Evolutionary conservation across 2,888 invertebrate species (phyloP).

Genomic region (Latrodectus hesperus): DNA sequence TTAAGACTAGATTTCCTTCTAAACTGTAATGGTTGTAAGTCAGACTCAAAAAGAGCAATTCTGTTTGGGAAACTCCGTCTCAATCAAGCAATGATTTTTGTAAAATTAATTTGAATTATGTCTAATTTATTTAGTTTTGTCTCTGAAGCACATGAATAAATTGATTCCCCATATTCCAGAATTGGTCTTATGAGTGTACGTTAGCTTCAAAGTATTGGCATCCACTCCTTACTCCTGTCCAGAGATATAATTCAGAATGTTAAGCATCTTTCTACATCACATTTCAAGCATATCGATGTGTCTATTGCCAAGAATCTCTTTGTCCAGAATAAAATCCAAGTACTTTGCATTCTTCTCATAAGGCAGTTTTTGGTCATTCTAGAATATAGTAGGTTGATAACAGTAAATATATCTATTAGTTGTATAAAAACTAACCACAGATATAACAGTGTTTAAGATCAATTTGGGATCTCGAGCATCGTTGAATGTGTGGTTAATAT

Average conservation of each 20-base stretch:
- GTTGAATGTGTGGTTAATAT: no score
- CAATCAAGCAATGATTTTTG: neutral
- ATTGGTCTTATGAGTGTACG: neutral
- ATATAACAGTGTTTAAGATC: no score
- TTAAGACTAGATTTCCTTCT: neutral
- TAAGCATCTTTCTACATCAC: neutral
- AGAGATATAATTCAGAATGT: neutral
- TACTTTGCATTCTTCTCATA: neutral
- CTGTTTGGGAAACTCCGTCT: neutral
- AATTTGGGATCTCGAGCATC: neutral
- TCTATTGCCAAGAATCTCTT: neutral
- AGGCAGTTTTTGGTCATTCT: neutral
- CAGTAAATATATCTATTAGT: no score
- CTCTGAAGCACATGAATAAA: neutral
- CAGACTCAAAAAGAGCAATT: neutral
- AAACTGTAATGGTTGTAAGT: neutral
- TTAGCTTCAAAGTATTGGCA: neutral
- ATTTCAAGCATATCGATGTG: neutral
- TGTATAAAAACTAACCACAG: no score
- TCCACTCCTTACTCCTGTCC: neutral
- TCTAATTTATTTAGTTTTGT: neutral
- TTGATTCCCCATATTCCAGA: neutral
- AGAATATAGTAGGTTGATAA: no score
- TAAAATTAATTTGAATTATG: neutral
- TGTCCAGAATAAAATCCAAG: neutral